Percentiles rank a stretch among this genome's conserved stretches.
Conservation (phyloP, 2,113 vertebrate species). For the Fukomys damarensis region DNA sequence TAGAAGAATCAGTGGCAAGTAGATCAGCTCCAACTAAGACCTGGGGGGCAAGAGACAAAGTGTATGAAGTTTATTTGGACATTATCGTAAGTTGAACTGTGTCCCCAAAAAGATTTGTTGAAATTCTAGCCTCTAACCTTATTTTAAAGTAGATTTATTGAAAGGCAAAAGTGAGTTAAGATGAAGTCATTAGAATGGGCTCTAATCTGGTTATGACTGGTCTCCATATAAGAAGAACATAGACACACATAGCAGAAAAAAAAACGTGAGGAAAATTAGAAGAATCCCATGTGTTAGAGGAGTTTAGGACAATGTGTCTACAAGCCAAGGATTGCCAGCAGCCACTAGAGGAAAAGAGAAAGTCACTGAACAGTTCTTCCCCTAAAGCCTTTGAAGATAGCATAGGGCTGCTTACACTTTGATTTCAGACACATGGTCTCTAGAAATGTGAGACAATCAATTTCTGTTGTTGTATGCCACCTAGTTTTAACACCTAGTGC, state of each 20-base stretch:
- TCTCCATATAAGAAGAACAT: neutral
- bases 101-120: neutral
- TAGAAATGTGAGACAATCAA: neutral
- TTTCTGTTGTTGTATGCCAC: neutral
- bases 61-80: neutral
- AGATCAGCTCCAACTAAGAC: neutral
- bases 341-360: neutral
- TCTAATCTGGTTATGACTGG: neutral
- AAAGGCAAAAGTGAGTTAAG: neutral
- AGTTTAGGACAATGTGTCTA: too few relatives aligned
- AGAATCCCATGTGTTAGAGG: fast-evolving
- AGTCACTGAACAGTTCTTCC: neutral
- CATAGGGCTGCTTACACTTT: fast-evolving
- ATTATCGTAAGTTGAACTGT: neutral
- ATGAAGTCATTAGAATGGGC: neutral
- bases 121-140: neutral
- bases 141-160: neutral
- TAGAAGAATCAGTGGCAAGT: neutral
- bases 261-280: neutral
- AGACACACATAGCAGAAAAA: neutral
- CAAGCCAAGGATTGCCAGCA: neutral
- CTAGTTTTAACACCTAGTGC: too few relatives aligned
- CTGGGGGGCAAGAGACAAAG: neutral
- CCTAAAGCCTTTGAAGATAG: neutral
- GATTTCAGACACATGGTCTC: neutral